phyloP scores from a whole-genome alignment of 2,797 vertebrate species.

The Liasis olivaceus region DNA sequence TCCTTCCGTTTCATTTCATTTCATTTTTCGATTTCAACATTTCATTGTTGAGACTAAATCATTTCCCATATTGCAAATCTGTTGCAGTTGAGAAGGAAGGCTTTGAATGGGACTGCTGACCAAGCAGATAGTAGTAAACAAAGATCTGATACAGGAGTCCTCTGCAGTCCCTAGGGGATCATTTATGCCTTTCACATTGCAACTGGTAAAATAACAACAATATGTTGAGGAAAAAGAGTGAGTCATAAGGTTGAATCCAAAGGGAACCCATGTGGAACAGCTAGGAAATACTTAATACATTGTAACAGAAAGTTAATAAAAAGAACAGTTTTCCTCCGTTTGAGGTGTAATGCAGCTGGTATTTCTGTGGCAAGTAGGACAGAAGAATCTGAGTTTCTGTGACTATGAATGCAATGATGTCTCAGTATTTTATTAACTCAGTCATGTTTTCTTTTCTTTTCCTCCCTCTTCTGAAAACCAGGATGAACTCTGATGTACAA shows the following conservation, averaged over 20 bases:
- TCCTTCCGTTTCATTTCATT: neutral
- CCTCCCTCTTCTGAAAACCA: slow-evolving; percentile 29
- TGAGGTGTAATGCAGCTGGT: too few species aligned
- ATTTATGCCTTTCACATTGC: neutral
- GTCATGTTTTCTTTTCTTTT: neutral
- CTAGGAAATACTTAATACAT: neutral
- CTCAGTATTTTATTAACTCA: neutral
- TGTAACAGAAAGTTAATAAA: neutral
- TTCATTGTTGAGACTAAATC: neutral
- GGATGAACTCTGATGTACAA: slow-evolving; percentile 74
- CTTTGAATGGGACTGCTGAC: neutral
- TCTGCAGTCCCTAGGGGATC: neutral
- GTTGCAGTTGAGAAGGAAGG: neutral
- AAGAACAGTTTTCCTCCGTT: neutral
- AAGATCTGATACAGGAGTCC: neutral
- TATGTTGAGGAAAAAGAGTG: neutral
- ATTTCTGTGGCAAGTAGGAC: neutral
- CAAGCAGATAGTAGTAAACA: neutral
- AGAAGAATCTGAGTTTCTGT: neutral
- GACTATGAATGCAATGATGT: neutral
- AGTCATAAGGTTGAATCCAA: neutral
- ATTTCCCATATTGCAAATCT: neutral
- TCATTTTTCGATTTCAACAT: neutral
- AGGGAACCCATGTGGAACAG: neutral
- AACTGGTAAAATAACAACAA: neutral